These are phyloP conservation scores for Probosciger aterrimus DNA, from an alignment of 2,113 vertebrate species.

Conservation along the genomic window DNA sequence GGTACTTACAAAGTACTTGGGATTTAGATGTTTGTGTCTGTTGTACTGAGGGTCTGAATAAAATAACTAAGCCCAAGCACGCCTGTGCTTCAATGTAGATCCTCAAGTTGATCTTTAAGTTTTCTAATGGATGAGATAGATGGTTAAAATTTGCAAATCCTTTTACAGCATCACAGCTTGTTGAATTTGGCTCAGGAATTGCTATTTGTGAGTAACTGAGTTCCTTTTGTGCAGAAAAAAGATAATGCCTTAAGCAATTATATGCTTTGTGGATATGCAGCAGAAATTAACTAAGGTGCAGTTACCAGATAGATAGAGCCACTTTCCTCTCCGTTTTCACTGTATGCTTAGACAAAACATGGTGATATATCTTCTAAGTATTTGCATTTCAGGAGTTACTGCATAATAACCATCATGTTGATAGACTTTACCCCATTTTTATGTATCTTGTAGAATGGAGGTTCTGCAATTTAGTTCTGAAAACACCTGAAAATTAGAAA, in stretches of 20 bases:
- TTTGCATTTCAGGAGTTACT: not conserved
- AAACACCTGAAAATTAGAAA: not conserved
- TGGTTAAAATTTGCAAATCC: conserved; percentile 20
- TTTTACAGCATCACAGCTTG: not conserved
- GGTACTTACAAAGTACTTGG: not conserved
- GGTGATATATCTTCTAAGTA: not conserved
- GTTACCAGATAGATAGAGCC: not conserved
- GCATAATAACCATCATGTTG: not conserved
- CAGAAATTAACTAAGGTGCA: not conserved
- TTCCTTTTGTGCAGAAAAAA: not conserved
- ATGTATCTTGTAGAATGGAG: not conserved
- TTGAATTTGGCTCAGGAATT: conserved; percentile 15
- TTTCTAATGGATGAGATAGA: not conserved
- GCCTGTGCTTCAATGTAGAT: not conserved
- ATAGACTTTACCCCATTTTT: not conserved
- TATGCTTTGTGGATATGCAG: not conserved
- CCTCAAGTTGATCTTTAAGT: not conserved
- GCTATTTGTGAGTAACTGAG: not conserved
- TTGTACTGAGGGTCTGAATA: not conserved
- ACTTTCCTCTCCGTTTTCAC: not conserved
- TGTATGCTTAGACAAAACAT: not conserved
- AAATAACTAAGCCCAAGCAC: not conserved
- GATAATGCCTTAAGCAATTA: not conserved
- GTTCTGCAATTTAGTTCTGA: not conserved
- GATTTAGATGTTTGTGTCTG: not conserved